A percentile compares a stretch with the other conserved stretches of the same genome.
Conservation (phyloP, 2,113 vertebrate species). For the Dromaius novaehollandiae region DNA sequence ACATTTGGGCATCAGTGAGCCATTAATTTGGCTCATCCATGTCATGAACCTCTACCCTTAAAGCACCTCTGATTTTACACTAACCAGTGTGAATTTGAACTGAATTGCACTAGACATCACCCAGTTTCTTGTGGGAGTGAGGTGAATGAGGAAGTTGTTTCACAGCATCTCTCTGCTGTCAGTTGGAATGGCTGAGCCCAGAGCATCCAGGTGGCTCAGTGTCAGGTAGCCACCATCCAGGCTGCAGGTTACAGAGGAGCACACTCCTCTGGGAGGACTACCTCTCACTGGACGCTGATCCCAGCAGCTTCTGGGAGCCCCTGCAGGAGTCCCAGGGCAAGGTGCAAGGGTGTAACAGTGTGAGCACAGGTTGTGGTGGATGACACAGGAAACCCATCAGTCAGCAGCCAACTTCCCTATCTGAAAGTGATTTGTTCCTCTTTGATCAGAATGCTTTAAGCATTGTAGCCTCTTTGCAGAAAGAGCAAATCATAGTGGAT, state of each 20-base stretch:
- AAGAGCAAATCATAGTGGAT: neutral
- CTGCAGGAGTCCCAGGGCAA: neutral
- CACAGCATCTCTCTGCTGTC: neutral
- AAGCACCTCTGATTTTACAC: neutral
- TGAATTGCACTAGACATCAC: neutral
- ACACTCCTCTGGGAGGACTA: neutral
- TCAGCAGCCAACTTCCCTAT: neutral
- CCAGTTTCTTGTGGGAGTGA: neutral
- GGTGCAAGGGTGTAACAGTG: neutral
- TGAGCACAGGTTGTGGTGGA: neutral
- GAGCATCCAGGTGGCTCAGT: neutral
- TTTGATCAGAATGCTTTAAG: neutral
- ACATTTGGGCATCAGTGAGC: accelerated
- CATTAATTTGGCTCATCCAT: neutral
- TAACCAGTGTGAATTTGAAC: neutral
- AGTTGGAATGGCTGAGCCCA: neutral
- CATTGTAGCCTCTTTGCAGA: neutral
- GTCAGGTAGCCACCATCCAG: neutral
- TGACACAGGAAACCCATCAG: neutral
- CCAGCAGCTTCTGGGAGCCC: neutral
- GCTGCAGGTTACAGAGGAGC: neutral
- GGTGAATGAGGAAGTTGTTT: neutral
- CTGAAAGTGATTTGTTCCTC: neutral
- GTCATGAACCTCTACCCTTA: neutral
- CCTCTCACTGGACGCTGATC: neutral